A percentile compares a stretch with the other conserved stretches of the same genome.
These are phyloP conservation scores for Cabera pusaria DNA, from an alignment of 2,888 invertebrate genomes.

Conservation along the genomic window DNA sequence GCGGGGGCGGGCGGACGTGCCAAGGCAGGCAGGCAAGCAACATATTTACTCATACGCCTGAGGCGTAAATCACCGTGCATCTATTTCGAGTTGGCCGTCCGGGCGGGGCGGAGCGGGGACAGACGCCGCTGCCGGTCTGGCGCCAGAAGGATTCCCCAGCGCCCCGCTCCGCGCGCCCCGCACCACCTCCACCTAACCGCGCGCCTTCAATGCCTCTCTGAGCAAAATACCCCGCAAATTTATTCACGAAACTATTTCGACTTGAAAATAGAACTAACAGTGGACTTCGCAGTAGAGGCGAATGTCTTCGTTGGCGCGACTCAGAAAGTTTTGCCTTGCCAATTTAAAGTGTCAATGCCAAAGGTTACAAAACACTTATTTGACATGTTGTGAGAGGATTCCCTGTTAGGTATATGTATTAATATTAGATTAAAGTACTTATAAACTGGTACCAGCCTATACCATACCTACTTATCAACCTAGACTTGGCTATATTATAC, in stretches of 20 bases:
- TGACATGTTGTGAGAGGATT: no score
- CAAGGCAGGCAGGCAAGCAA: constrained; percentile 77
- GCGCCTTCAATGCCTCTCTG: constrained; percentile 47
- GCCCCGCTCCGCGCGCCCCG: constrained; percentile 57
- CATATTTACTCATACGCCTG: constrained; percentile 79
- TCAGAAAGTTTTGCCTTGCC: constrained; percentile 14
- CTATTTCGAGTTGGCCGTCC: constrained; percentile 75
- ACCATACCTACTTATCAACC: no score
- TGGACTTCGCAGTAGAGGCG: constrained; percentile 17
- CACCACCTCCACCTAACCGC: constrained; percentile 55
- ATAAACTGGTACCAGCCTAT: no score
- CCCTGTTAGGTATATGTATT: no score
- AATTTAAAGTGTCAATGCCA: constrained; percentile 2
- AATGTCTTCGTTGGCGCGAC: constrained; percentile 10
- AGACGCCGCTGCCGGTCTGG: constrained; percentile 81
- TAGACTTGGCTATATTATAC: no score
- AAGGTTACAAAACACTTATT: neutral
- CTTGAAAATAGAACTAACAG: constrained; percentile 25
- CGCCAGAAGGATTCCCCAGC: constrained; percentile 84
- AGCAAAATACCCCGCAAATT: constrained; percentile 41
- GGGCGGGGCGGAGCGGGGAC: constrained; percentile 61
- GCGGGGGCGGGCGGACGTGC: constrained; percentile 75
- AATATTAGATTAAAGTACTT: no score
- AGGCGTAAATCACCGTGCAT: constrained; percentile 82
- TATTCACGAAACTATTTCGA: constrained; percentile 36